Conservation (phyloP, 2,888 invertebrate genomes). For the Scaptodrosophila latifasciaeformis region DNA sequence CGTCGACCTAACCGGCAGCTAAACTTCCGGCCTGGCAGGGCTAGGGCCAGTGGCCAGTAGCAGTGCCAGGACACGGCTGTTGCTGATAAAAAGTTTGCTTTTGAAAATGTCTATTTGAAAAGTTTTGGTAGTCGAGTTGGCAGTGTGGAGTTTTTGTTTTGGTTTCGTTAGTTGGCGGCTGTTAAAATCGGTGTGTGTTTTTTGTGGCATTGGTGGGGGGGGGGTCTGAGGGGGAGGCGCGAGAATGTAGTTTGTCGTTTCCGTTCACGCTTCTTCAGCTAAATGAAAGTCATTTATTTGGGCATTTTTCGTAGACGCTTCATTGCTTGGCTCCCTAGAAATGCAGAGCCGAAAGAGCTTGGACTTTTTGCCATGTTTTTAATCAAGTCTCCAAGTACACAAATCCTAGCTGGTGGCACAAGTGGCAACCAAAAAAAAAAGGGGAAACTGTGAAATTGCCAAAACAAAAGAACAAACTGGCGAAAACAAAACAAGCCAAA, state of each 20-base stretch:
- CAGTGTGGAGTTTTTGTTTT: not conserved
- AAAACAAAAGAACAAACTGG: too few relatives aligned
- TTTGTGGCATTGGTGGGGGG: too few relatives aligned
- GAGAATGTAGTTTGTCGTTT: conserved; percentile 48
- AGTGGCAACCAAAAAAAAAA: not conserved
- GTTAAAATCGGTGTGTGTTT: too few relatives aligned
- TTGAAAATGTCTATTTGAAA: conserved; percentile 69
- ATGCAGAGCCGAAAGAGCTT: too few relatives aligned
- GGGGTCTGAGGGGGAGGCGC: too few relatives aligned
- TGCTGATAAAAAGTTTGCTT: conserved; percentile 68
- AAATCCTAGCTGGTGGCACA: conserved; percentile 43
- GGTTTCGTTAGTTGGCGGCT: not conserved
- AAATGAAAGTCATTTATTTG: conserved; percentile 68
- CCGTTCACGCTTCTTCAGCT: conserved; percentile 29
- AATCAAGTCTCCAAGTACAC: conserved; percentile 50
- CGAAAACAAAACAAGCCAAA: too few relatives aligned
- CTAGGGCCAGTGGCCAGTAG: not conserved
- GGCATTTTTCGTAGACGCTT: conserved; percentile 21
- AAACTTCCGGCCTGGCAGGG: conserved; percentile 58
- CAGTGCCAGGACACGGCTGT: conserved; percentile 8
- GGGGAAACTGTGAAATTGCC: too few relatives aligned
- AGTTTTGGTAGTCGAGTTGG: conserved; percentile 41
- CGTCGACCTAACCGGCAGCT: conserved; percentile 52
- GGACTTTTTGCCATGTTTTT: conserved; percentile 45
- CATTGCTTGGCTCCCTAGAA: conserved; percentile 49